Evolutionary conservation across 1,140 invertebrate species (phyloP).

Genomic region (Caenorhabditis brenneri): DNA sequence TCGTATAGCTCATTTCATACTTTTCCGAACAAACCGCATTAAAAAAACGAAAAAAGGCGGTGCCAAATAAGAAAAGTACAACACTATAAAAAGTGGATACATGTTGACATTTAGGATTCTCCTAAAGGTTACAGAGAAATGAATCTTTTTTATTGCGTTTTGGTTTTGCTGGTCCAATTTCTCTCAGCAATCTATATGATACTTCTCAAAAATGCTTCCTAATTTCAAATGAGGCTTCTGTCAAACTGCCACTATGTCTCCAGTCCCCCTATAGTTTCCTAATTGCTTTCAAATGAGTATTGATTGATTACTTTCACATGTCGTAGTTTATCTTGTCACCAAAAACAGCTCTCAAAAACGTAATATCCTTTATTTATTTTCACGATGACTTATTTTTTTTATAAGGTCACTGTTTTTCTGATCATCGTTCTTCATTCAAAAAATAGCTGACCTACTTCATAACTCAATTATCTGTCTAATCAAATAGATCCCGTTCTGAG

Average conservation of each 20-base stretch:
- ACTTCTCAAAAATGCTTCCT: too few relatives aligned
- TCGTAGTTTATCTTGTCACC: too few relatives aligned
- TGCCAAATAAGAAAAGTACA: neutral
- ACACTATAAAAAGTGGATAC: neutral
- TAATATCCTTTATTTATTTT: neutral
- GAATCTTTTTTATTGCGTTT: neutral
- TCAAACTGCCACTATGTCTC: too few relatives aligned
- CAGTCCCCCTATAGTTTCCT: too few relatives aligned
- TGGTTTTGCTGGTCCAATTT: too few relatives aligned
- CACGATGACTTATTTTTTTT: neutral
- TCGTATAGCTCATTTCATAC: conserved; percentile 28
- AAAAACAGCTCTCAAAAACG: too few relatives aligned
- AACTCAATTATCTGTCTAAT: conserved; percentile 35
- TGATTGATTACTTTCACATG: too few relatives aligned
- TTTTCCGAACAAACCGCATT: conserved; percentile 13
- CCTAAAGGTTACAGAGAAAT: neutral
- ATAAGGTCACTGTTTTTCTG: neutral
- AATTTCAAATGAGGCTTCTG: too few relatives aligned
- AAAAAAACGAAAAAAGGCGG: neutral
- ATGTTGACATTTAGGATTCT: neutral
- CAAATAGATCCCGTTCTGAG: conserved; percentile 8
- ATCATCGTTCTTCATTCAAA: neutral
- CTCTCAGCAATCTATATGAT: too few relatives aligned
- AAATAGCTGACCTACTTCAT: conserved; percentile 14
- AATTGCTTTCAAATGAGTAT: too few relatives aligned